Base-by-base conservation (phyloP, 2,797 vertebrate genomes). In the Hydrophis major region DNA sequence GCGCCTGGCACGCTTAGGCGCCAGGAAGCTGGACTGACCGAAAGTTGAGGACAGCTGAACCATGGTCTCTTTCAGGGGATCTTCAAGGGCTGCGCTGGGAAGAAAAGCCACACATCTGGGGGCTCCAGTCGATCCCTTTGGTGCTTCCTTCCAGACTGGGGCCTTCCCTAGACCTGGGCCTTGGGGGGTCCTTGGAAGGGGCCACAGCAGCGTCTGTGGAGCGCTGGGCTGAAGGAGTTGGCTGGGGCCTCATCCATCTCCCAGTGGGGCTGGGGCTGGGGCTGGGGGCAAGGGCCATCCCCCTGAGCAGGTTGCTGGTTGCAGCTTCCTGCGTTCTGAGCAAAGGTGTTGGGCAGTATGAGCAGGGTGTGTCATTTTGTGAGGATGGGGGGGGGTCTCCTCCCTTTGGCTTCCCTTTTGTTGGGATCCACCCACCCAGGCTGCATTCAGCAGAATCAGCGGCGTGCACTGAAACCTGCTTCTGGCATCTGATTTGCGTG, bases 211-310 rank as follows among this genome's bases (percentile, higher is more conserved):
- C 28, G 32, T 32, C 28, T 69, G 13, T 32, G 13, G 63, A n/a
- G 63, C 12, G 1, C 66, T 6, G 2, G 61, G 66, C n/a, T 32
- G 13, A 32, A 61, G 88, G 2, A 2, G 22, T 61, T 12, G 4
- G 53, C 10, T 56, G 4, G 28, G 86, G 86, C 2, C 0, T 20
- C 16, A 4, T 1, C 1, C 3, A 6, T 16, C 11, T 25, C 32
- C 2, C 13, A 0, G 42, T 0, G 8, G 8, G 28, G 2, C 11
- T 6, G 8, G 8, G 28, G 0, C 11, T 6, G 16, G 11, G 28
- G 0, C 11, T 6, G 16, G 11, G 18, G 4, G 63, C 6, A 37
- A 56, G 22, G 13, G 32, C 20, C 63, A 3, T 4, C 28, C 53
- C 12, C 47, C 42, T 2, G 4, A 37, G 88, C 1, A 4, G 37